Base-by-base conservation (phyloP, 2,797 vertebrate genomes). In the Catharus ustulatus region DNA sequence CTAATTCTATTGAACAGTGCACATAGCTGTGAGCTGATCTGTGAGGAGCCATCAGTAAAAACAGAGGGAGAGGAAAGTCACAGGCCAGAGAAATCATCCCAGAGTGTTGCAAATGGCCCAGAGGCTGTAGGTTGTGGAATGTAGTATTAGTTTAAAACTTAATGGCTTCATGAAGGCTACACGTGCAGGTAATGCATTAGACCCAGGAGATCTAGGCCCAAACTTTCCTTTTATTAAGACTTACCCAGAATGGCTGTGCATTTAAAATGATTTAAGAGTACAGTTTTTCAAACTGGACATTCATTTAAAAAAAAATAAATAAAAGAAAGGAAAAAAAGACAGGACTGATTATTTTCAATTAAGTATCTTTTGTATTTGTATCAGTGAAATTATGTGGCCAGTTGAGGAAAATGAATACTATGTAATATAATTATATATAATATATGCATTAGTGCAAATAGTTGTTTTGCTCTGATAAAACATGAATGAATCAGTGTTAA, bases 401-500 rank as follows among this genome's bases (percentile, higher is more conserved):
- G 26, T 30, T 52, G 42, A 58, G 15, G 21, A 8, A 54, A 51
- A 59, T 71, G 8, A 79, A n/a, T 27, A 18, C 6, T 54, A 29
- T 9, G 24, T 68, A 30, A 6, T 63, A 15, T 42, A 62, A 29
- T 69, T n/a, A 42, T 54, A 38, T 34, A 43, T 73, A 49, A 49
- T 43, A 34, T 15, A 61, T 42, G 63, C 4, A 21, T 54, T 57
- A 40, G 11, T 74, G 11, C 5, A 87, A 94, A 64, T 40, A 77
- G 49, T 71, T 27, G 10, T 40, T 90, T 69, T 71, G 15, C 22
- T 49, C 43, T 69, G 67, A 55, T 80, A 90, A 57, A 87, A 54
- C 22, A 80, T 54, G 59, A 95, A 77, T 51, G 64, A 95, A 77
- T 79, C 59, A 64, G 42, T 87, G 45, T 94, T 55, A 89, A 40